Evolutionary conservation across 2,113 vertebrate species (phyloP), one percentile per base, ranked within the genome.

Genomic region (Lophius piscatorius): DNA sequence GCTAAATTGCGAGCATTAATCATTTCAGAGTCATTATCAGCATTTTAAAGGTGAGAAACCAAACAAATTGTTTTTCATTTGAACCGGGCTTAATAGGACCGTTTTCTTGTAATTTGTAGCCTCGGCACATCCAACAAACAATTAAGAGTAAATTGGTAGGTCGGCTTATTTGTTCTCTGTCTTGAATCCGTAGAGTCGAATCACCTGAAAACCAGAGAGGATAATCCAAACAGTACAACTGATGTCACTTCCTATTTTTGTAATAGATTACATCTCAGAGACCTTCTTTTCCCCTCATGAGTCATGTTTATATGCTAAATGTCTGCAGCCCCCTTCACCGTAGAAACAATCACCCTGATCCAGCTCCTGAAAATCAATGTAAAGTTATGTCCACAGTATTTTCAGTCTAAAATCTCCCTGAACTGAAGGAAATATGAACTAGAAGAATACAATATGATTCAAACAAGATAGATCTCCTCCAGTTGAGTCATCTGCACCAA

Each of bases 1-100:
- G 52, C 60, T 83, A 90, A 86, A 80, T 90, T 79, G 67, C 22
- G 31, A 76, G 56, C 77, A 88, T 81, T 81, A 90, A 89, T 89
- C 88, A 84, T 87, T 81, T 83, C 60, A 35, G 84, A 88, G 47
- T 65, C 63, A 57, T 71, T 89, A 73, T 67, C 87, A 86, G 45
- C 71, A 57, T 84, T 74, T 87, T 76, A 72, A 86, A 89, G 81
- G 76, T 78, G 70, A 86, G 85, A 79, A 77, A 85, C 76, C 13
- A 74, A 70, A 86, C 78, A 84, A 79, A 87, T 73, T 62, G 84
- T 87, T 89, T 83, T 83, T 78, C 49, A 87, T 80, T 81, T 62
- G 62, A 52, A 26, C 57, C 8, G 1, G 31, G 40, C 33, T 47
- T 81, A 72, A 71, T 80, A 68, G 68, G 63, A 67, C 73, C 76